Base-by-base conservation (phyloP, 2,888 invertebrate species). In the Microlaimidae sp. region DNA sequence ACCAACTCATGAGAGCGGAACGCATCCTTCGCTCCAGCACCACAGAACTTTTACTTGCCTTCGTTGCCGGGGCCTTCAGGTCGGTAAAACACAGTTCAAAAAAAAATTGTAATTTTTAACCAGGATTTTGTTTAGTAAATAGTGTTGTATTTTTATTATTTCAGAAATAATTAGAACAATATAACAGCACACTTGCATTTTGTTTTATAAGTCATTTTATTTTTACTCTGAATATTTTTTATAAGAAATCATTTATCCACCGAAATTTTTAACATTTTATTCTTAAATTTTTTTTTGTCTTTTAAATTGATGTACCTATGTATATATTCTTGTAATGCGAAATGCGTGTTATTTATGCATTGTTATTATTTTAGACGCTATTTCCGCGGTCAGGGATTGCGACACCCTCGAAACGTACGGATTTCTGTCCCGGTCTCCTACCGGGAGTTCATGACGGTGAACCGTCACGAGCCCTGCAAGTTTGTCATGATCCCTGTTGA, bases 401-500 rank as follows among this genome's bases (percentile, higher is more conserved):
- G 50, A 2, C 58, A 61, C 42, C 61, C 61, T 19, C 58, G 60
- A 5, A 57, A 59, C 49, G 46, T 61, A 23, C 52, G 49, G 23
- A 54, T 49, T 10, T 28, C 43, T n/a, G 42, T 61, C 43, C 59
- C 58, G n/a, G 52, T 57, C 4, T 55, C 53, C 21, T 56, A 50
- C 29, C 52, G 54, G 1, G 53, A 56, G 5, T 58, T 46, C 27
- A 38, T 52, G 43, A 52, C 55, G 2, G 45, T 55, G 13, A 23
- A 28, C 2, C 21, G 47, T 2, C 47, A 38, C 2, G 32, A 45
- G n/a, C 41, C 51, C 5, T 60, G 60, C 43, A 55, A 65, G 50
- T 65, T 66, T 49, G 53, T 66, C 10, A 59, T 69, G 48, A 57
- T 70, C 27, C 64, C 67, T 19, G 54, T 72, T 3, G 56, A 60